A percentile compares a stretch with the other conserved stretches of the same genome.
Evolutionary conservation across 2,113 vertebrate species (phyloP).

Genomic region (Macquaria australasica): DNA sequence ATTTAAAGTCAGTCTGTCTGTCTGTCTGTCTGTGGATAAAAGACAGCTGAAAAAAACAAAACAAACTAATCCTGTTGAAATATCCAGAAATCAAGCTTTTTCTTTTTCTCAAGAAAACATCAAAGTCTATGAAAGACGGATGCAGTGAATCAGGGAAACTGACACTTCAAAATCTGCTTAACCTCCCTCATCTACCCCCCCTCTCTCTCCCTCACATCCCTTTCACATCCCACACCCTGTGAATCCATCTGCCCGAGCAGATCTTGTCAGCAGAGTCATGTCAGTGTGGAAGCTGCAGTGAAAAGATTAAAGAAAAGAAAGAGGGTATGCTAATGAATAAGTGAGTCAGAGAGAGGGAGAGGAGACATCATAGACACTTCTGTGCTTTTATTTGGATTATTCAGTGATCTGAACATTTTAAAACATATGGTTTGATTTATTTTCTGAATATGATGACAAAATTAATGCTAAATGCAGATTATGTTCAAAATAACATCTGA

Average conservation of each 20-base stretch:
- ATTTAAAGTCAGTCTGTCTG: not conserved
- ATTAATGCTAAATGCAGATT: not conserved
- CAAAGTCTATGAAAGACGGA: not conserved
- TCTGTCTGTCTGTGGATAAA: not conserved
- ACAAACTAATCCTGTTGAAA: not conserved
- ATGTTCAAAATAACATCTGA: not conserved
- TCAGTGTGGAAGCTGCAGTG: conserved; percentile 19
- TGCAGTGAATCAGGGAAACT: conserved; percentile 18
- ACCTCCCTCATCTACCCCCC: not conserved
- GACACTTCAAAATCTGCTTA: conserved; percentile 21
- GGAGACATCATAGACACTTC: not conserved
- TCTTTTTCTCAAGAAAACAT: not conserved
- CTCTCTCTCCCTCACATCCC: not conserved
- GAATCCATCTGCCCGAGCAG: conserved; percentile 37
- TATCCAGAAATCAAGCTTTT: not conserved
- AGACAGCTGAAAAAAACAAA: not conserved
- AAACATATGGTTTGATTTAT: not conserved
- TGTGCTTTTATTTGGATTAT: not conserved
- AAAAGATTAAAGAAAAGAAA: conserved; percentile 37
- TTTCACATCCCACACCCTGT: conserved; percentile 23
- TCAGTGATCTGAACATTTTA: not conserved
- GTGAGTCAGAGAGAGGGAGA: not conserved
- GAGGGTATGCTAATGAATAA: not conserved
- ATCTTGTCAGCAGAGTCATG: conserved; percentile 33
- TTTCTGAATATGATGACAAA: not conserved